Percentiles rank a stretch among this genome's conserved stretches.
These are phyloP conservation scores for Pseudoips prasinana DNA, from an alignment of 2,888 invertebrate species.

Conservation along the genomic window DNA sequence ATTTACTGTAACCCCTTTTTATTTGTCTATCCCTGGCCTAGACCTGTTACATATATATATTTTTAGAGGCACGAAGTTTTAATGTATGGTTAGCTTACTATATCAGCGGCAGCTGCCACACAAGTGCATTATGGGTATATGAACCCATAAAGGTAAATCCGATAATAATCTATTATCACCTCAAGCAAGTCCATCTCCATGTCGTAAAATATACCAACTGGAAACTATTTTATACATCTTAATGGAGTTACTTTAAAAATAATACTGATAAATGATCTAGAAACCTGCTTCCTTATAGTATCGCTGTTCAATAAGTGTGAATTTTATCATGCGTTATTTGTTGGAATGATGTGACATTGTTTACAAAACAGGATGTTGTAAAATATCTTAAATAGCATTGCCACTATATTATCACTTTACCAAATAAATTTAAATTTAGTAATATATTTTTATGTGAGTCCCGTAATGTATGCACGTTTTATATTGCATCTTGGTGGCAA, in stretches of 20 bases:
- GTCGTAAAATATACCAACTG: constrained; percentile 23
- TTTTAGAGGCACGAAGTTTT: too few relatives aligned
- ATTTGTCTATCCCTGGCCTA: too few relatives aligned
- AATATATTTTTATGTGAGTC: neutral
- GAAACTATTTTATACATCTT: constrained; percentile 26
- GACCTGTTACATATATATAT: too few relatives aligned
- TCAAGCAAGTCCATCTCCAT: constrained; percentile 17
- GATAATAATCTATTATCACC: constrained; percentile 27
- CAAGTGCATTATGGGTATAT: constrained; percentile 1
- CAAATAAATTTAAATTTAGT: too few relatives aligned
- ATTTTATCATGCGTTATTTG: constrained; percentile 26
- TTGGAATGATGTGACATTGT: constrained; percentile 12
- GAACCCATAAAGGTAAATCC: constrained; percentile 12
- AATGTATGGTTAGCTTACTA: too few relatives aligned
- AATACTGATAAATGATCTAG: constrained; percentile 31
- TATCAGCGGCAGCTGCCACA: too few relatives aligned
- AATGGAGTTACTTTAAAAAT: constrained; percentile 28
- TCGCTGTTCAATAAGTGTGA: constrained; percentile 20
- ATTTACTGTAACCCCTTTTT: too few relatives aligned
- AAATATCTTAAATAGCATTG: constrained; percentile 1
- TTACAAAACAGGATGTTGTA: constrained; percentile 13
- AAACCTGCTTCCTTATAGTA: constrained; percentile 30
- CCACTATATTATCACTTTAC: too few relatives aligned
- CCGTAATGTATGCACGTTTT: neutral
- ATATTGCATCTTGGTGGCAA: neutral